Percentiles rank a stretch among this genome's conserved stretches.
These are phyloP conservation scores for Cyrtonyx montezumae DNA, from an alignment of 2,113 vertebrate species.

Conservation along the genomic window DNA sequence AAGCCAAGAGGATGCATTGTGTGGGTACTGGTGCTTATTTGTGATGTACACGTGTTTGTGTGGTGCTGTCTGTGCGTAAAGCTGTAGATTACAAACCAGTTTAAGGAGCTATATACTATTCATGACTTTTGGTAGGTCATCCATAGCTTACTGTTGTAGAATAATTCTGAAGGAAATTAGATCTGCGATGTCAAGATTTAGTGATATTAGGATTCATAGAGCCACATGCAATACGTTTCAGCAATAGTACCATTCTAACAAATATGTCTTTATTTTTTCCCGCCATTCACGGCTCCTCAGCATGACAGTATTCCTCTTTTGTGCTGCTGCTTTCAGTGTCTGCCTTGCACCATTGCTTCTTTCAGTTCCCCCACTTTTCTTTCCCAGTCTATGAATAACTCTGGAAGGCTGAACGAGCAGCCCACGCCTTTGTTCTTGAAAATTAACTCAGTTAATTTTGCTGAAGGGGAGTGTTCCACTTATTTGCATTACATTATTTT, in stretches of 20 bases:
- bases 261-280: background rate
- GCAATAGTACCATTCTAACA: background rate
- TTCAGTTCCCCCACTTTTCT: constrained; percentile 3
- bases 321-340: background rate
- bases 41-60: constrained; percentile 40
- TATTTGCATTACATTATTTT: constrained; percentile 17
- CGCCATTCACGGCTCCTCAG: background rate
- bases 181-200: background rate
- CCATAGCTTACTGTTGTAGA: constrained; percentile 18
- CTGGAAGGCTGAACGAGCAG: constrained; percentile 41
- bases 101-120: constrained; percentile 27
- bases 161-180: constrained; percentile 2
- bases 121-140: constrained; percentile 15
- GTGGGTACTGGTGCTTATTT: constrained; percentile 54
- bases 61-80: constrained; percentile 52
- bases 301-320: fast-evolving
- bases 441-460: background rate
- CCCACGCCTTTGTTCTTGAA: constrained; percentile 33
- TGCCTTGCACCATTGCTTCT: background rate
- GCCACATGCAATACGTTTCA: background rate
- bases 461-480: background rate
- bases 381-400: constrained; percentile 26
- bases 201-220: constrained; percentile 1
- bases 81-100: constrained; percentile 42
- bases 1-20: constrained; percentile 40